Percentiles rank a stretch among this genome's conserved stretches.
Evolutionary conservation across 1,140 invertebrate species (phyloP).

Genomic region (Rhopalosiphum padi): DNA sequence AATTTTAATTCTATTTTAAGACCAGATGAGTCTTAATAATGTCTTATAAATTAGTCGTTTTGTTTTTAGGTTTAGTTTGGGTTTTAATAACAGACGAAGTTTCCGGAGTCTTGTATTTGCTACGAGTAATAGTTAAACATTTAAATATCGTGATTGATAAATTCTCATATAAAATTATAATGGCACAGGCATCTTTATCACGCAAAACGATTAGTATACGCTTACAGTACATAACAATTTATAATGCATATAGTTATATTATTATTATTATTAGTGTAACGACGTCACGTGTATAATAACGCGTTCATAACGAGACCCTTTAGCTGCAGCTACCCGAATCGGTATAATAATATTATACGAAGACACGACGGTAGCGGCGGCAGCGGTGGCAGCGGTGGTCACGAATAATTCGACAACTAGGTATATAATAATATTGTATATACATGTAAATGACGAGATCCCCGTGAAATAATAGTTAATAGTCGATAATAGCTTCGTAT

Average conservation of each 20-base stretch:
- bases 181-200: neutral
- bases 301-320: neutral
- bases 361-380: neutral
- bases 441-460: neutral
- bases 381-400: neutral
- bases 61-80: no score
- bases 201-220: neutral
- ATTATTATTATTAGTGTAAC: neutral
- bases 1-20: no score
- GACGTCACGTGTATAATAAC: neutral
- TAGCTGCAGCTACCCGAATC: neutral
- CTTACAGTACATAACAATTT: neutral
- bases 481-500: neutral
- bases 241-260: no score
- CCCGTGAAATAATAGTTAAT: neutral
- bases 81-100: no score
- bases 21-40: no score
- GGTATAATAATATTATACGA: neutral
- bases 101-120: no score
- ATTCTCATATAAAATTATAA: neutral
- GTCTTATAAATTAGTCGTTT: no score
- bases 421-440: neutral
- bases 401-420: neutral
- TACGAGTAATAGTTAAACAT: neutral
- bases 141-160: neutral